Percentiles rank a stretch among this genome's conserved stretches.
Evolutionary conservation across 2,797 vertebrate genomes (phyloP).

Genomic region (Microchirus variegatus): DNA sequence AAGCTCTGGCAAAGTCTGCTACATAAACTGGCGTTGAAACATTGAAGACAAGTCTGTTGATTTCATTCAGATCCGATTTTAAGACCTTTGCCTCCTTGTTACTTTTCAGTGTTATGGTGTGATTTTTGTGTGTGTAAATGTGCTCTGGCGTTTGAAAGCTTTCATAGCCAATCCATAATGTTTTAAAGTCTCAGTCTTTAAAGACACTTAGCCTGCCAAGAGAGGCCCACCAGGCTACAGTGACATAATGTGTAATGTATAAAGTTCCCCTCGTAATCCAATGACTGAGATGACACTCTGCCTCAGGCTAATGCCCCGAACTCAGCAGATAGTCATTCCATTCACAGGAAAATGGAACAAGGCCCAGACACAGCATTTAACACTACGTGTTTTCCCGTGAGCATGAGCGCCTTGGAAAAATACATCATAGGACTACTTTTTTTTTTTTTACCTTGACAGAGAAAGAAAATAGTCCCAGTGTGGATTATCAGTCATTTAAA

Average conservation of each 20-base stretch:
- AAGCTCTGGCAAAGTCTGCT: constrained; percentile 3
- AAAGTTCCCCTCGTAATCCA: constrained; percentile 5
- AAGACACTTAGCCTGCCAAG: constrained; percentile 13
- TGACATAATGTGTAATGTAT: constrained; percentile 18
- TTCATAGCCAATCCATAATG: constrained; percentile 23
- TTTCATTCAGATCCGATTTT: constrained; percentile 11
- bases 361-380: neutral
- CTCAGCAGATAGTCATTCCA: no score
- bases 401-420: neutral
- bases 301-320: neutral
- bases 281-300: neutral
- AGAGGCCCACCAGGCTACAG: constrained; percentile 3
- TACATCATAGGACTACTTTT: neutral
- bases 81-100: constrained; percentile 18
- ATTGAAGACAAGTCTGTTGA: neutral
- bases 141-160: constrained; percentile 14
- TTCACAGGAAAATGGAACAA: no score
- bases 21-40: constrained; percentile 26
- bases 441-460: neutral
- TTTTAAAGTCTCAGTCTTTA: constrained; percentile 18
- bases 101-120: constrained; percentile 26
- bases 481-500: neutral
- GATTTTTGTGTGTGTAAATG: constrained; percentile 33
- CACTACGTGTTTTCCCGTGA: neutral
- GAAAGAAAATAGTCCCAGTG: neutral